Evolutionary conservation across 1,140 invertebrate species (phyloP), one percentile per base, ranked within the genome.

Genomic region (Dendroctonus ponderosae): DNA sequence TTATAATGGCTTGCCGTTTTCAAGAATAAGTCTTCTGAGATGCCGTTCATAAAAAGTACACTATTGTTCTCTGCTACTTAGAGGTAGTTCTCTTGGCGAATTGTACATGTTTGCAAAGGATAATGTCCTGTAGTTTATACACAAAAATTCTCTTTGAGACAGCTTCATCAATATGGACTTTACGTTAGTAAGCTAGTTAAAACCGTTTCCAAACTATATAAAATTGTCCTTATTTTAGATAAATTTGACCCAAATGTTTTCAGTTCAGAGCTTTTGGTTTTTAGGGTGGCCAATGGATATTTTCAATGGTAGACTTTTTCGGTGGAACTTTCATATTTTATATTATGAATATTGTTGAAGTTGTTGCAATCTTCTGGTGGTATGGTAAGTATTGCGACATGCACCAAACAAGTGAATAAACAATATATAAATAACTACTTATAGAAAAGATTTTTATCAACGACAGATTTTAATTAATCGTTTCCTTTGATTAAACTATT

Each of bases 211-310:
- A 14, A 52, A 52, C 3, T 26, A n/a, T 52, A 9, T 6, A 52
- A 52, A 26, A 2, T 26, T 26, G 26, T 26, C 3, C 26, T 2
- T 26, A 26, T 26, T 26, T 26, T 26, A 26, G 26, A 26, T 26
- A 26, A 26, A 2, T 26, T 26, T 2, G 26, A 26, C 3, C 5
- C 41, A 44, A 43, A 46, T 15, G 46, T 26, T 60, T 39, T 46
- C 0, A 41, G 40, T 51, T 51, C 14, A 12, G 8, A 14, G n/a
- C 8, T 15, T 60, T 57, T 58, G 42, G 3, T 52, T 62, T 68
- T 76, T 81, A 94, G 92, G 93, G 91, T 61, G 93, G 94, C 0
- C 90, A 92, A 74, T 93, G 89, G 74, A 85, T 96, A 26, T 82
- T 96, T 40, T 89, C 86, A 61, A 79, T 96, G 43, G 87, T 96